Conservation (phyloP, 2,113 vertebrate genomes). For the Zapornia atra region DNA sequence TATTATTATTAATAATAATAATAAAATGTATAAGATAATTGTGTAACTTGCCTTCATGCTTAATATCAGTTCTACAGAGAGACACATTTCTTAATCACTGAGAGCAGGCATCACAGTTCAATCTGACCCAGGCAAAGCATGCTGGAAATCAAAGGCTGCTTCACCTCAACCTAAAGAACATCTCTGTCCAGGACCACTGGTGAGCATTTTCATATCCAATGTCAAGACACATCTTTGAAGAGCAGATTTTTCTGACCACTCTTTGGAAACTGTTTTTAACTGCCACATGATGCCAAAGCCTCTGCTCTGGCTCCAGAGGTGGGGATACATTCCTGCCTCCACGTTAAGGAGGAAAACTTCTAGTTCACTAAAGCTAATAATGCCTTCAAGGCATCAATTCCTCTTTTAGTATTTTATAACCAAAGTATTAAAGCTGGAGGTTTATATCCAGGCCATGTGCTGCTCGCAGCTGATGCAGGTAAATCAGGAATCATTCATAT, state of each 20-base stretch:
- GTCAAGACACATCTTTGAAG: background rate
- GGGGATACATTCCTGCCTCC: background rate
- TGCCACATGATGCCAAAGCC: background rate
- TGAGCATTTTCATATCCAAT: background rate
- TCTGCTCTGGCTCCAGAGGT: background rate
- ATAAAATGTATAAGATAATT: too few species aligned
- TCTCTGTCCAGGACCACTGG: accelerated
- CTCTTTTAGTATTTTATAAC: background rate
- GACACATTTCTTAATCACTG: background rate
- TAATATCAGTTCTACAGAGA: background rate
- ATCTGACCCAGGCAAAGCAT: accelerated
- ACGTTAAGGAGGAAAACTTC: background rate
- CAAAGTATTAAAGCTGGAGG: background rate
- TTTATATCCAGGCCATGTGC: background rate
- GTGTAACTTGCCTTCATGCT: background rate
- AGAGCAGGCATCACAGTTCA: background rate
- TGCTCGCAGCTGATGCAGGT: background rate
- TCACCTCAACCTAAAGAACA: background rate
- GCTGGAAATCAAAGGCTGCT: background rate
- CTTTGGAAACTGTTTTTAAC: background rate
- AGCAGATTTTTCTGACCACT: background rate
- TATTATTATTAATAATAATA: background rate
- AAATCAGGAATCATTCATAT: background rate
- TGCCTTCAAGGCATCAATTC: background rate
- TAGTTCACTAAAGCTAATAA: background rate